Percentiles rank a stretch among this genome's conserved stretches.
Conservation (phyloP, 2,888 invertebrate species). For the Gryllus longicercus region DNA sequence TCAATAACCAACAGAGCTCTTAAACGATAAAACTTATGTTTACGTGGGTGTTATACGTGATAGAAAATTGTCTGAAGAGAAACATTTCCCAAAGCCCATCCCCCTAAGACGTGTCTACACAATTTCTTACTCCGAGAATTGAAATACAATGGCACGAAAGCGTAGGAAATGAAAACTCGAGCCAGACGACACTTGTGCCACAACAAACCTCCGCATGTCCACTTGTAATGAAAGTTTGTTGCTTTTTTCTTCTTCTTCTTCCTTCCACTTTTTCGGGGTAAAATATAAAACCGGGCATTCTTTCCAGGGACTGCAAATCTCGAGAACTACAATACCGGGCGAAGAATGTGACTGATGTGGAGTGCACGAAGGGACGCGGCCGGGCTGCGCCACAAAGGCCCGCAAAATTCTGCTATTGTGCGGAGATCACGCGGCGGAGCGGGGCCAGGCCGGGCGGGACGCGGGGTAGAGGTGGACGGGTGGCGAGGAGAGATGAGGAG, state of each 20-base stretch:
- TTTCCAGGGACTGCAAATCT: conserved; percentile 1
- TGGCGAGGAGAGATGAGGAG: not conserved
- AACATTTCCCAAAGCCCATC: too few relatives aligned
- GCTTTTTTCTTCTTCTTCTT: not conserved
- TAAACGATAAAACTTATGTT: too few relatives aligned
- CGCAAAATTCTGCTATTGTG: conserved; percentile 1
- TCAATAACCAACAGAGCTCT: too few relatives aligned
- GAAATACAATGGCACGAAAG: not conserved
- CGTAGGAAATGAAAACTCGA: not conserved
- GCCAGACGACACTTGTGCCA: too few relatives aligned
- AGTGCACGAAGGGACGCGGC: not conserved
- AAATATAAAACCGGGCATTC: conserved; percentile 17
- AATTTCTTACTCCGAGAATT: not conserved
- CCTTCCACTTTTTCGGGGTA: not conserved
- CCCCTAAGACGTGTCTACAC: too few relatives aligned
- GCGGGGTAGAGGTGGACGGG: not conserved
- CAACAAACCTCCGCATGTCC: not conserved
- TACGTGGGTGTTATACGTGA: too few relatives aligned
- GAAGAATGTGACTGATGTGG: conserved; percentile 17
- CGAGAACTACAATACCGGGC: not conserved
- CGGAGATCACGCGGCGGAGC: not conserved
- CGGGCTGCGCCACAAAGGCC: not conserved
- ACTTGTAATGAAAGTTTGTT: conserved; percentile 10
- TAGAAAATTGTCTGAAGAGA: too few relatives aligned
- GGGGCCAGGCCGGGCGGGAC: not conserved